These are phyloP conservation scores for Tillus elongatus DNA, from an alignment of 2,888 invertebrate genomes.

Conservation along the genomic window DNA sequence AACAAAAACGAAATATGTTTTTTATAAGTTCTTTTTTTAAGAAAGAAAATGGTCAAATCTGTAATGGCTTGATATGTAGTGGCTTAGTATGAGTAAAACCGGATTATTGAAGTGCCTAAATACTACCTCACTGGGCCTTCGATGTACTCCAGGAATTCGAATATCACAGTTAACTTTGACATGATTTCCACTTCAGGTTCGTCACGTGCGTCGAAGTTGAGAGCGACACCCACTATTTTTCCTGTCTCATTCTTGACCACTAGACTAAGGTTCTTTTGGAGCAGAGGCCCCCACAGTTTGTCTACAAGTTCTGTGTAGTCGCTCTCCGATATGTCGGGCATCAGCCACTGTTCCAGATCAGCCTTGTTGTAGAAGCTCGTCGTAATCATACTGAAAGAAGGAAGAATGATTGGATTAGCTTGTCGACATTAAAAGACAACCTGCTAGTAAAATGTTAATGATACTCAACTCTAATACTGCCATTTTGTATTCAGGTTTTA, in stretches of 20 bases:
- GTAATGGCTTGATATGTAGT: no score
- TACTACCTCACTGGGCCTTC: constrained; percentile 62
- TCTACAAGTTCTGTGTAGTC: constrained; percentile 64
- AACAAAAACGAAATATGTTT: no score
- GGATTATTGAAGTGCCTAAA: background rate
- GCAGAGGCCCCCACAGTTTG: constrained; percentile 59
- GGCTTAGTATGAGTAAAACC: no score
- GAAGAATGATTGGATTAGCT: background rate
- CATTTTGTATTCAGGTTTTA: constrained; percentile 51
- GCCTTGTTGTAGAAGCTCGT: constrained; percentile 80
- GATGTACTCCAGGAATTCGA: constrained; percentile 68
- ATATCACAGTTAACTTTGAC: constrained; percentile 61
- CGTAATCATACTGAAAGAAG: constrained; percentile 61
- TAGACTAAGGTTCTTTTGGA: constrained; percentile 66
- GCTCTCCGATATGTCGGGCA: constrained; percentile 54
- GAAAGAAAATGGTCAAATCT: no score
- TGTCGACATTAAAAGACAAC: background rate
- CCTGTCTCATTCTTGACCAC: constrained; percentile 49
- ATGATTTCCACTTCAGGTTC: constrained; percentile 67
- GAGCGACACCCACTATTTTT: constrained; percentile 56
- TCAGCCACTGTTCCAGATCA: constrained; percentile 71
- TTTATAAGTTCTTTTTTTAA: no score
- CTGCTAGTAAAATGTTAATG: no score
- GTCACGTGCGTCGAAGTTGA: constrained; percentile 74
- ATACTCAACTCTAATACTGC: constrained; percentile 61